Percentiles rank a stretch among this genome's conserved stretches.
phyloP scores from a whole-genome alignment of 2,113 vertebrate genomes.

The Sardina pilchardus region DNA sequence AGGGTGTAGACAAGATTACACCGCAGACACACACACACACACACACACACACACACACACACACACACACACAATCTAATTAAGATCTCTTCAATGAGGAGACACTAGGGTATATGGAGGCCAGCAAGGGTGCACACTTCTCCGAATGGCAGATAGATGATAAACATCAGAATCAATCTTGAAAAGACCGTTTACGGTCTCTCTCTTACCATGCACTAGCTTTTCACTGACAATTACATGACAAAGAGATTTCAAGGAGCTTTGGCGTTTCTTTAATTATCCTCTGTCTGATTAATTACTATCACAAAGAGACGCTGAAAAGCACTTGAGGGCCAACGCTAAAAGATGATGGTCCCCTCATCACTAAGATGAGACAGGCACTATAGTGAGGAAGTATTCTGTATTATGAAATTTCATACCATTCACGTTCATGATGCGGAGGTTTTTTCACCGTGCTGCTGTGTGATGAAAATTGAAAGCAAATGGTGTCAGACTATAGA shows the following conservation, averaged over 20 bases:
- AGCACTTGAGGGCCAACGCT: slow-evolving; percentile 1
- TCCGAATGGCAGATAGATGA: neutral
- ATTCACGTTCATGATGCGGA: neutral
- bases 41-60: neutral
- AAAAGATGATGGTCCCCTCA: neutral
- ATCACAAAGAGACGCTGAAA: neutral
- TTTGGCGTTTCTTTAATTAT: slow-evolving; percentile 5
- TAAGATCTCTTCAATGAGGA: neutral
- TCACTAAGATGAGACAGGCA: neutral
- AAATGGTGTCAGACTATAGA: slow-evolving; percentile 2
- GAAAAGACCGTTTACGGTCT: neutral
- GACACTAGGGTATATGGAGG: neutral
- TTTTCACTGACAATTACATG: neutral
- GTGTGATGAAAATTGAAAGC: neutral
- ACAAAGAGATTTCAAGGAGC: neutral
- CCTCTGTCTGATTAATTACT: neutral
- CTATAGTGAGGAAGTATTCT: neutral
- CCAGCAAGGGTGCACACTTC: neutral
- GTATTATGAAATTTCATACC: neutral
- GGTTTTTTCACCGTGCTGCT: neutral
- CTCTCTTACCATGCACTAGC: neutral
- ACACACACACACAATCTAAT: neutral
- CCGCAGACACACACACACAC: neutral
- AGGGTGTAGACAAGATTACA: neutral
- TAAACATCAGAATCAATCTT: neutral